Conservation (phyloP, 2,113 vertebrate genomes). For the Gasterosteus aculeatus region DNA sequence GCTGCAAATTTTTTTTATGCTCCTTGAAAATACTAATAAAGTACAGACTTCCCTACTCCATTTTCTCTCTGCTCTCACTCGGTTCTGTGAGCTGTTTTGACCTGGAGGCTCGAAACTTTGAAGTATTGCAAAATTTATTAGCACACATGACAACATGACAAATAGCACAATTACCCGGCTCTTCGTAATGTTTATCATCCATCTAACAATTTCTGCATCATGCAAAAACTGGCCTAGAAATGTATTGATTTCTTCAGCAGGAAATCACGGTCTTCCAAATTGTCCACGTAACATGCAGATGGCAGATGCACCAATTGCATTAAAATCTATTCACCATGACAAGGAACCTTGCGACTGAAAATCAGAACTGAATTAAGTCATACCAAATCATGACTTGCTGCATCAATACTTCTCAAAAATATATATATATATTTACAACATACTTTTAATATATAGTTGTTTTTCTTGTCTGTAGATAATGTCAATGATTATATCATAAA, state of each 20-base stretch:
- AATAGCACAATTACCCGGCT: slow-evolving; percentile 67
- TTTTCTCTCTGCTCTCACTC: slow-evolving; percentile 32
- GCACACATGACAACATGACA: slow-evolving; percentile 62
- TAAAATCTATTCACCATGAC: background rate
- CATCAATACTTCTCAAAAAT: background rate
- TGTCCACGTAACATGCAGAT: slow-evolving; percentile 10
- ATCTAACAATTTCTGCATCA: slow-evolving; percentile 31
- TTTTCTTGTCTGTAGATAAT: background rate
- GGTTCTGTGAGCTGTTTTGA: slow-evolving; percentile 30
- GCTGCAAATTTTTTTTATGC: slow-evolving; percentile 40
- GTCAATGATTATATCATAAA: background rate
- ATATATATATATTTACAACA: too few species aligned
- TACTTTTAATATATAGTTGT: background rate
- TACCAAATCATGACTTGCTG: background rate
- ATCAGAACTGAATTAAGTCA: background rate
- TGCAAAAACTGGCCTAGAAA: slow-evolving; percentile 51
- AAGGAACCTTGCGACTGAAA: background rate
- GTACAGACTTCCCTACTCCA: slow-evolving; percentile 41
- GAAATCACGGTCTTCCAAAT: slow-evolving; percentile 32
- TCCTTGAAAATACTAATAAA: slow-evolving; percentile 31
- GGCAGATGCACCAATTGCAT: background rate
- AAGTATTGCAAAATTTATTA: slow-evolving; percentile 57
- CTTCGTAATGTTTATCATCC: slow-evolving; percentile 61
- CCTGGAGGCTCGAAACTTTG: slow-evolving; percentile 48
- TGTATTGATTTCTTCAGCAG: slow-evolving; percentile 49